phyloP scores from a whole-genome alignment of 2,888 invertebrate species.

The Eucriotettix oculatus region DNA sequence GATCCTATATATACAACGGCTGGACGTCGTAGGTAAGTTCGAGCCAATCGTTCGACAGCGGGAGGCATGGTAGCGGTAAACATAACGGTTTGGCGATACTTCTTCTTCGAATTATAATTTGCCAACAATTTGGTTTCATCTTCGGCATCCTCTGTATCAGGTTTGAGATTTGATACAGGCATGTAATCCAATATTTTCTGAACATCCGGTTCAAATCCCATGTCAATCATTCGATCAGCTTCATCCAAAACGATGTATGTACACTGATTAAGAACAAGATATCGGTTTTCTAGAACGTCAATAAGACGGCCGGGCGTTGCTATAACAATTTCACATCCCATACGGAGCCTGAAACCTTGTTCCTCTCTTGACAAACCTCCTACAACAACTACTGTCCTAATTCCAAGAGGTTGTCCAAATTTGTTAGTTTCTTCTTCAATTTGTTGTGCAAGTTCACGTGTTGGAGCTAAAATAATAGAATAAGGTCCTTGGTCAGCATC shows the following conservation, averaged over 20 bases:
- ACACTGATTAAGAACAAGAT: conserved; percentile 90
- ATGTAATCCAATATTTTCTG: conserved; percentile 95
- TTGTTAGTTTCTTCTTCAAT: conserved; percentile 98
- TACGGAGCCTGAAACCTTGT: conserved; percentile 87
- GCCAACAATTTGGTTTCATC: conserved; percentile 77
- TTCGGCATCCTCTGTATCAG: conserved; percentile 96
- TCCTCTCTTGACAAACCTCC: conserved; percentile 95
- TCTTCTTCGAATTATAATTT: conserved; percentile 90
- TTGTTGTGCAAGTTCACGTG: conserved; percentile 97
- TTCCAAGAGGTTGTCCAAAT: conserved; percentile 84
- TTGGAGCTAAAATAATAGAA: conserved; percentile 96
- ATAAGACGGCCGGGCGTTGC: conserved; percentile 99
- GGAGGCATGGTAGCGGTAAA: conserved; percentile 99
- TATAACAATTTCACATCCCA: conserved; percentile 99
- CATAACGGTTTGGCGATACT: conserved; percentile 98
- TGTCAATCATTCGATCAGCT: conserved; percentile 99
- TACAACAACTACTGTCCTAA: conserved; percentile 94
- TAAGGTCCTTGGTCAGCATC: conserved; percentile 94
- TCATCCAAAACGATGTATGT: conserved; percentile 94
- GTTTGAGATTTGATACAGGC: conserved; percentile 96
- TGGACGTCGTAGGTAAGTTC: conserved; percentile 86
- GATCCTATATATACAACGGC: conserved; percentile 97
- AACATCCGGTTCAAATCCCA: conserved; percentile 98
- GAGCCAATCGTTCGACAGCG: conserved; percentile 88
- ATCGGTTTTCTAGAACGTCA: conserved; percentile 95